Percentiles rank a stretch among this genome's conserved stretches.
phyloP scores from a whole-genome alignment of 2,888 invertebrate genomes.

The Podabrus alpinus region DNA sequence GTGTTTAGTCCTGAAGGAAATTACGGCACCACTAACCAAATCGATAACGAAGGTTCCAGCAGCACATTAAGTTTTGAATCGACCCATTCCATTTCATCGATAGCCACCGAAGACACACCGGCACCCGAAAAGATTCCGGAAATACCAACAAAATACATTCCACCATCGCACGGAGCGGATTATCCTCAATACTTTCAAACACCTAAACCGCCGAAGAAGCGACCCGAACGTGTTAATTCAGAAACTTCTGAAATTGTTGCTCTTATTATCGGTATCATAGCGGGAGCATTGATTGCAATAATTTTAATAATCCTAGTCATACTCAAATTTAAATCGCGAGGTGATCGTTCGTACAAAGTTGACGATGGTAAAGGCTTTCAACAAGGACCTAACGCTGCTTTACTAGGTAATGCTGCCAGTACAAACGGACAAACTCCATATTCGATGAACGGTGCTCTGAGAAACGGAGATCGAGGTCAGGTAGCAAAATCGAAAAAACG shows the following conservation, averaged over 20 bases:
- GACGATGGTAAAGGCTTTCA: slow-evolving; percentile 81
- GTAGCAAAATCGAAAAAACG: slow-evolving; percentile 63
- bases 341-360: slow-evolving; percentile 91
- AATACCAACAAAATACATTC: slow-evolving; percentile 40
- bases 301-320: slow-evolving; percentile 89
- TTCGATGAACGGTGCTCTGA: slow-evolving; percentile 58
- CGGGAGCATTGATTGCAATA: slow-evolving; percentile 87
- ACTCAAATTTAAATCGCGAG: slow-evolving; percentile 83
- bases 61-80: slow-evolving; percentile 17
- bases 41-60: slow-evolving; percentile 35
- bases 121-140: slow-evolving; percentile 39
- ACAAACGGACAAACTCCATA: slow-evolving; percentile 58
- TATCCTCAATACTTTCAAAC: slow-evolving; percentile 48
- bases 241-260: slow-evolving; percentile 76
- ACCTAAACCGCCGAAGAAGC: slow-evolving; percentile 49
- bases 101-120: slow-evolving; percentile 19
- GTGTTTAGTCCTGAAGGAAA: slow-evolving; percentile 21
- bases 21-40: slow-evolving; percentile 26
- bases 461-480: slow-evolving; percentile 56
- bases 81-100: slow-evolving; percentile 8
- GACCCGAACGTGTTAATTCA: slow-evolving; percentile 63
- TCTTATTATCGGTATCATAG: slow-evolving; percentile 85
- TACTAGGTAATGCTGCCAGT: slow-evolving; percentile 64
- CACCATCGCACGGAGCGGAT: slow-evolving; percentile 46
- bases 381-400: slow-evolving; percentile 79